Percentiles rank a stretch among this genome's conserved stretches.
Evolutionary conservation across 2,113 vertebrate species (phyloP).

Genomic region (Nycticryphes semicollaris): DNA sequence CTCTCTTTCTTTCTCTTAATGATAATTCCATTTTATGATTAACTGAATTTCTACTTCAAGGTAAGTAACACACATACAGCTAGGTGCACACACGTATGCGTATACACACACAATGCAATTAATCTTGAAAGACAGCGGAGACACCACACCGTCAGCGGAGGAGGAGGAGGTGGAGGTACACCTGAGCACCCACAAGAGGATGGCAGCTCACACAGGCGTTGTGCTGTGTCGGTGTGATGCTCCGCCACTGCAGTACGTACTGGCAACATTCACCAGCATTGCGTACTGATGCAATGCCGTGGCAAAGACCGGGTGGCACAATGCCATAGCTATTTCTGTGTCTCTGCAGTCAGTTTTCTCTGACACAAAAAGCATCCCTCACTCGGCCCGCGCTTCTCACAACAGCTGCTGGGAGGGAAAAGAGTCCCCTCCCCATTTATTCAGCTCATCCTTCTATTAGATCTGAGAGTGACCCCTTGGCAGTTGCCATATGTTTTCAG

Average conservation of each 20-base stretch:
- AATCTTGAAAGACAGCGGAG: neutral
- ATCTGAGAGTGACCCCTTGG: neutral
- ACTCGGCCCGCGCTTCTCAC: neutral
- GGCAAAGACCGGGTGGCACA: neutral
- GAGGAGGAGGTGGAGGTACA: neutral
- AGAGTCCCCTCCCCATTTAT: neutral
- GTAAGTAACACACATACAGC: fast-evolving
- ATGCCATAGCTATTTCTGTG: slow-evolving; percentile 23
- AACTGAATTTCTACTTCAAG: neutral
- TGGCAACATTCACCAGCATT: neutral
- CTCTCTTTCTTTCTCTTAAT: neutral
- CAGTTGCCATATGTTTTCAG: neutral
- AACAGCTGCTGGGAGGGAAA: neutral
- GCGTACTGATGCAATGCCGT: fast-evolving
- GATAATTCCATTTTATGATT: neutral
- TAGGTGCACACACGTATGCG: fast-evolving
- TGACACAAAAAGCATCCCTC: neutral
- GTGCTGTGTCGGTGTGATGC: neutral
- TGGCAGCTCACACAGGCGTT: neutral
- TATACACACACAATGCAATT: neutral
- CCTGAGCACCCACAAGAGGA: fast-evolving
- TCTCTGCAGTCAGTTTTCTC: neutral
- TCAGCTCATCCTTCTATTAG: neutral
- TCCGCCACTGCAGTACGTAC: fast-evolving
- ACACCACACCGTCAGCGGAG: neutral